Evolutionary conservation across 2,888 invertebrate species (phyloP).

Genomic region (Mayetiola destructor): DNA sequence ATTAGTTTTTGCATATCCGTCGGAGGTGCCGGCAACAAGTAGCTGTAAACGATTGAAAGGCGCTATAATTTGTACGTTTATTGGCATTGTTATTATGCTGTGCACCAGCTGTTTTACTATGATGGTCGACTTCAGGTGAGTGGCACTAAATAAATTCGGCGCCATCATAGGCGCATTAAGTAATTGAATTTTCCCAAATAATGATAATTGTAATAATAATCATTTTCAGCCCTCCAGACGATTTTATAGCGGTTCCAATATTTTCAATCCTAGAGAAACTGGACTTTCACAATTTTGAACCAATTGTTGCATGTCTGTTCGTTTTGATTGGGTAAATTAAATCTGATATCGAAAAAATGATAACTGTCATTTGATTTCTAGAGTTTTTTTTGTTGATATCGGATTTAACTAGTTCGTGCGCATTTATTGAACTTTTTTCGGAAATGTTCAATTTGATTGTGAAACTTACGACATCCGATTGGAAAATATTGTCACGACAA

Average conservation of each 20-base stretch:
- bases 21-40: constrained; percentile 26
- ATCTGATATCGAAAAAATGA: no score
- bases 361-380: no score
- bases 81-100: constrained; percentile 27
- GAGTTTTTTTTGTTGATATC: no score
- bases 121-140: constrained; percentile 31
- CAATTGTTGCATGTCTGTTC: constrained; percentile 40
- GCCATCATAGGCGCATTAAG: background rate
- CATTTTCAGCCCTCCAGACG: constrained; percentile 26
- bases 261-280: constrained; percentile 40
- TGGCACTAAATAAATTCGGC: background rate
- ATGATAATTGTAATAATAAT: background rate
- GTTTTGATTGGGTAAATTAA: no score
- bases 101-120: constrained; percentile 31
- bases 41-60: constrained; percentile 26
- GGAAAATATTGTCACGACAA: constrained; percentile 40
- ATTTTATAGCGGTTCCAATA: constrained; percentile 32
- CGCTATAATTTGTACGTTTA: constrained; percentile 24
- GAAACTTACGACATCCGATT: constrained; percentile 40
- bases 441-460: constrained; percentile 38
- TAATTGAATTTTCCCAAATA: background rate
- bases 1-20: constrained; percentile 30
- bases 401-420: constrained; percentile 38
- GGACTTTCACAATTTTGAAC: constrained; percentile 41
- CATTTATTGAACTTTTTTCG: constrained; percentile 41